phyloP scores from a whole-genome alignment of 2,797 vertebrate species.

The Sylvia borin region DNA sequence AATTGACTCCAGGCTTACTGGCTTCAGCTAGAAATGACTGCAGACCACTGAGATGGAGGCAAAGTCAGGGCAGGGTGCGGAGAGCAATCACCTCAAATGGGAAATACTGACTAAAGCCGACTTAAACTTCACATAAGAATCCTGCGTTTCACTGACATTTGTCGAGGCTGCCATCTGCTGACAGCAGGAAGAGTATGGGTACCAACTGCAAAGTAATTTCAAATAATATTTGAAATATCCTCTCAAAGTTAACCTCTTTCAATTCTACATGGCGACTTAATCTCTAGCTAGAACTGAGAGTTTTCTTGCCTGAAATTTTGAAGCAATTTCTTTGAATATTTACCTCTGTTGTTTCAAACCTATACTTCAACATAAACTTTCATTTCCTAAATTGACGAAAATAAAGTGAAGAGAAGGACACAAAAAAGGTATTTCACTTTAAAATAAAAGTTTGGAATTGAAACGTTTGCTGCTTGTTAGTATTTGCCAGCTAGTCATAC shows the following conservation, averaged over 20 bases:
- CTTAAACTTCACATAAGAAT: accelerated
- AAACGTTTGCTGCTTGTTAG: background rate
- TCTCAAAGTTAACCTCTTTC: background rate
- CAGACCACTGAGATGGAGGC: background rate
- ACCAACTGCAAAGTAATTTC: background rate
- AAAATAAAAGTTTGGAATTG: background rate
- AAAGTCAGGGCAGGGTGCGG: background rate
- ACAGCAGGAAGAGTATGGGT: background rate
- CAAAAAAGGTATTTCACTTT: background rate
- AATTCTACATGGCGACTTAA: background rate
- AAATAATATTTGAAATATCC: background rate
- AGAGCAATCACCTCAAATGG: background rate
- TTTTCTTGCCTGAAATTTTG: background rate
- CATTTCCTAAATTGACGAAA: background rate
- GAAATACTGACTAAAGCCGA: background rate
- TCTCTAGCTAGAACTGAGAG: background rate
- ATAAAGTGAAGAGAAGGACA: background rate
- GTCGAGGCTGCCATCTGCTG: conserved; percentile 65
- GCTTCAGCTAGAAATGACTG: background rate
- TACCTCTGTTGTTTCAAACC: background rate
- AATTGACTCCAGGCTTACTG: background rate
- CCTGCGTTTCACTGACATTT: background rate
- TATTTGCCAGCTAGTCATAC: background rate
- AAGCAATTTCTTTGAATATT: background rate
- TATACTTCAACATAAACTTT: background rate